Conservation (phyloP, 92 coral and sea anemone genomes). For the Blastomussa wellsi region DNA sequence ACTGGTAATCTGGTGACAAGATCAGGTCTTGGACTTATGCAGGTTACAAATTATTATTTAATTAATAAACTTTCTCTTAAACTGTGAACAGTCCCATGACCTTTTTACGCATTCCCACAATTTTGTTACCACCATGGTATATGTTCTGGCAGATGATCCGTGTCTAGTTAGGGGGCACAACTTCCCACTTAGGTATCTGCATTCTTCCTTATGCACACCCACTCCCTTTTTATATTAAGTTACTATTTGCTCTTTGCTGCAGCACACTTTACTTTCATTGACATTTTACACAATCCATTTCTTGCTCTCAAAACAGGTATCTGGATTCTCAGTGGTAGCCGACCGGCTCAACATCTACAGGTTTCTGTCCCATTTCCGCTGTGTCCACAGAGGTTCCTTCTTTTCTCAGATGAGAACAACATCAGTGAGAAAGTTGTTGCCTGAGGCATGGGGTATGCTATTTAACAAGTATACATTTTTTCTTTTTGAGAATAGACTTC, state of each 20-base stretch:
- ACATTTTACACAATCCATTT: neutral
- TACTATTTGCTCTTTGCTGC: neutral
- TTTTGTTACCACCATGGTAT: neutral
- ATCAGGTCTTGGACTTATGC: conserved; percentile 86
- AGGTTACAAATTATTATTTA: conserved; percentile 50
- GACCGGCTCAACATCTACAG: conserved; percentile 94
- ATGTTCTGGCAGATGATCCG: neutral
- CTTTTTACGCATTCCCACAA: neutral
- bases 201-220: neutral
- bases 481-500: neutral
- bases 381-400: conserved; percentile 96
- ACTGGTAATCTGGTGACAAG: conserved; percentile 83
- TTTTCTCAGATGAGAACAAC: conserved; percentile 98
- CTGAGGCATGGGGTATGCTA: conserved; percentile 99
- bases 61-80: neutral
- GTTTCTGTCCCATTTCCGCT: conserved; percentile 95
- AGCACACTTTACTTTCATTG: neutral
- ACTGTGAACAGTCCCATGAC: neutral
- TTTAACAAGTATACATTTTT: no score
- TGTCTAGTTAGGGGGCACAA: neutral
- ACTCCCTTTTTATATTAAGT: neutral
- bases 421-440: conserved; percentile 89
- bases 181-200: neutral
- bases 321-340: conserved; percentile 90
- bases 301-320: conserved; percentile 41